A percentile compares a stretch with the other conserved stretches of the same genome.
Conservation (phyloP, 1,140 invertebrate genomes). For the Platorchestia sp. region DNA sequence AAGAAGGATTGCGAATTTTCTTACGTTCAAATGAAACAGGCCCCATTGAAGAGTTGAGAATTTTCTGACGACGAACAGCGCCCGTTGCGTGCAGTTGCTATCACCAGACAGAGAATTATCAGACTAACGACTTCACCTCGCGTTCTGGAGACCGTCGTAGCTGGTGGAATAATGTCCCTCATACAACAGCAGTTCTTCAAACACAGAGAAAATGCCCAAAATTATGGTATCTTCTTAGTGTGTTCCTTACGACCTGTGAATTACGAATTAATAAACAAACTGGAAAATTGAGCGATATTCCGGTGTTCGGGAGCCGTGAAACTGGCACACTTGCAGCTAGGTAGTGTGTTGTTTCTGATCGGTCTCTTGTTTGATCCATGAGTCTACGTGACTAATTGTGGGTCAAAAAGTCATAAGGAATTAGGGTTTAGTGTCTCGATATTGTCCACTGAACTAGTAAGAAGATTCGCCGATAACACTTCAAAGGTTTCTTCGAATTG, state of each 20-base stretch:
- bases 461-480: background rate
- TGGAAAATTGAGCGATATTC: background rate
- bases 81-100: background rate
- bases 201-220: background rate
- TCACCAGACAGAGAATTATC: background rate
- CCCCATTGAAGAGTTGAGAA: no score
- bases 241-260: background rate
- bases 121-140: background rate
- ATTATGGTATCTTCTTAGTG: background rate
- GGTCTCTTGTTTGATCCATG: background rate
- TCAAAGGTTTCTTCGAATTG: no score
- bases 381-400: background rate
- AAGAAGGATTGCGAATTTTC: no score
- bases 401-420: background rate
- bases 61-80: background rate
- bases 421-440: background rate
- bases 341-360: no score
- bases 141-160: background rate
- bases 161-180: background rate
- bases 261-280: background rate
- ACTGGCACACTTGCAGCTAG: no score
- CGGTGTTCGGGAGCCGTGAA: background rate
- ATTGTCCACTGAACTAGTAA: background rate
- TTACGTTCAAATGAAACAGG: no score
- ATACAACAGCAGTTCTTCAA: background rate